phyloP scores from a whole-genome alignment of 2,888 invertebrate genomes.

The Mystacides longicornis region DNA sequence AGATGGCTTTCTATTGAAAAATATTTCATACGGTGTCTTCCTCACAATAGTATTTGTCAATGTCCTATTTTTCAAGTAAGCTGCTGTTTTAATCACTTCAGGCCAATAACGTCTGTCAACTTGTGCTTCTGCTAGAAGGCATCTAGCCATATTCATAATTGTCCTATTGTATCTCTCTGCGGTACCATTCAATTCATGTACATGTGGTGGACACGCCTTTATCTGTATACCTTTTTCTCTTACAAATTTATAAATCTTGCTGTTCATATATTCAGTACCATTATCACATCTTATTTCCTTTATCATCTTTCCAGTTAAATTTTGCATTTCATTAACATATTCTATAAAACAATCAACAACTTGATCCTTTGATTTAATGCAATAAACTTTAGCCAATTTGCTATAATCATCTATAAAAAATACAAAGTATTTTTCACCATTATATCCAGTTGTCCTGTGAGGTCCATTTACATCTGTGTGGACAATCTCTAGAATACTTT shows the following conservation, averaged over 20 bases:
- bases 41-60: too few species aligned
- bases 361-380: too few species aligned
- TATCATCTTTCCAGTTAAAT: background rate
- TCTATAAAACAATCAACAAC: background rate
- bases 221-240: constrained; percentile 1
- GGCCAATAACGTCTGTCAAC: background rate
- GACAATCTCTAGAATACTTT: background rate
- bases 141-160: background rate
- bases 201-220: constrained; percentile 1
- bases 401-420: background rate
- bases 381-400: too few species aligned
- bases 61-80: too few species aligned
- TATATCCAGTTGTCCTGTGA: background rate
- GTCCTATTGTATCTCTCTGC: background rate
- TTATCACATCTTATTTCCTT: background rate
- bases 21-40: too few species aligned
- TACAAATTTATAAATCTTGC: background rate
- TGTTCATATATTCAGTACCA: constrained; percentile 3
- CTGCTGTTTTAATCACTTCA: too few species aligned
- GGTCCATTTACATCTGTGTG: background rate
- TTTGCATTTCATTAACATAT: background rate
- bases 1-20: background rate
- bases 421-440: background rate
- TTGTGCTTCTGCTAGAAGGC: background rate
- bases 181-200: constrained; percentile 1